phyloP scores from a whole-genome alignment of 64 coral and sea anemone genomes.

The Catalaphyllia jardinei region DNA sequence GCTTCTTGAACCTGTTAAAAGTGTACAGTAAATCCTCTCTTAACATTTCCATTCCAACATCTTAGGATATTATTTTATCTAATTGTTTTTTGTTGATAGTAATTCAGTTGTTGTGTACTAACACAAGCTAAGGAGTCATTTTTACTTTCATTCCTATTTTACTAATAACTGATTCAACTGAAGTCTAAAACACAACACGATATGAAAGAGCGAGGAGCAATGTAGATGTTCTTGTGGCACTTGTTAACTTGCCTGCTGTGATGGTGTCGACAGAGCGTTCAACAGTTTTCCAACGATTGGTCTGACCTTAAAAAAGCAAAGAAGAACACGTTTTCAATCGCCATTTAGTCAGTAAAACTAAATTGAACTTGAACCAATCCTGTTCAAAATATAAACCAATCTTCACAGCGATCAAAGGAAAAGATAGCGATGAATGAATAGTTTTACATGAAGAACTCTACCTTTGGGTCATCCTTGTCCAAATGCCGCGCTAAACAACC shows the following conservation, averaged over 20 bases:
- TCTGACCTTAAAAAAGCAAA: constrained; percentile 64
- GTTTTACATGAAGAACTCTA: background rate
- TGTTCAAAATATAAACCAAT: background rate
- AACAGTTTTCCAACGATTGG: constrained; percentile 93
- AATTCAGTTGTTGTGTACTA: too few relatives aligned
- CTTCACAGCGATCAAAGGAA: background rate
- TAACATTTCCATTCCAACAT: too few relatives aligned
- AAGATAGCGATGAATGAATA: background rate
- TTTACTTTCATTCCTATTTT: too few relatives aligned
- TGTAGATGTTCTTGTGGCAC: background rate
- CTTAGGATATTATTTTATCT: background rate
- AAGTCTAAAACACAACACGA: background rate
- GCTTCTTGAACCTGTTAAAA: constrained; percentile 91
- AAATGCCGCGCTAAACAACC: constrained; percentile 93
- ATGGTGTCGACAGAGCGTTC: constrained; percentile 84
- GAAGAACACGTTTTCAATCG: background rate
- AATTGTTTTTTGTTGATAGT: too few relatives aligned
- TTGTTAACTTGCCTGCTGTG: constrained; percentile 77
- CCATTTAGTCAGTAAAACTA: background rate
- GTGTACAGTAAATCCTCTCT: too few relatives aligned
- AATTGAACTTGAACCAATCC: background rate
- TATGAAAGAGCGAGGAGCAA: background rate
- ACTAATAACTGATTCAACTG: too few relatives aligned
- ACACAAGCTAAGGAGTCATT: too few relatives aligned
- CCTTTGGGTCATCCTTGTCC: constrained; percentile 95